phyloP scores from a whole-genome alignment of 2,888 invertebrate species.

The Actias luna region DNA sequence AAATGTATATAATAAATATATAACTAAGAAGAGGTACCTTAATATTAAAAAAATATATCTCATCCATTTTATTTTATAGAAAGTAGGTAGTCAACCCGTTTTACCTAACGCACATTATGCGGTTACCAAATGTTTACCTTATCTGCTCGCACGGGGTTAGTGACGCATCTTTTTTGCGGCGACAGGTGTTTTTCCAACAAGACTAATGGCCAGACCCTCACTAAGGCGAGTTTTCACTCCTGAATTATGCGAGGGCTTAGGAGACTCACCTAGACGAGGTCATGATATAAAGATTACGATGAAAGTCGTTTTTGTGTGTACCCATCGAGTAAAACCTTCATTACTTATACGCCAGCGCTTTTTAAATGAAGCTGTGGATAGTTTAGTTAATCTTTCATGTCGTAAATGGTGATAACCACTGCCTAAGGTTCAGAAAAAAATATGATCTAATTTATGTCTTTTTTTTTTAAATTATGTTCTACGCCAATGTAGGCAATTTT shows the following conservation, averaged over 20 bases:
- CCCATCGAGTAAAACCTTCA: constrained; percentile 18
- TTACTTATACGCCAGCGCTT: constrained; percentile 5
- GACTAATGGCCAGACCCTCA: constrained; percentile 35
- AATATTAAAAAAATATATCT: neutral
- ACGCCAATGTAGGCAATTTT: too few relatives aligned
- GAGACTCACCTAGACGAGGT: constrained; percentile 26
- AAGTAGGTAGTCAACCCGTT: neutral
- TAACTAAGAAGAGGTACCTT: too few relatives aligned
- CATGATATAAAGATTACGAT: constrained; percentile 28
- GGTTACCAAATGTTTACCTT: constrained; percentile 26
- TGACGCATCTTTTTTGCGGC: constrained; percentile 26
- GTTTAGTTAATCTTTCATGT: neutral
- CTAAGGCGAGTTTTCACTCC: constrained; percentile 38
- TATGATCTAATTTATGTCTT: too few relatives aligned
- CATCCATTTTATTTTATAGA: neutral
- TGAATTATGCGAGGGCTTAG: constrained; percentile 45
- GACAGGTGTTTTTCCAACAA: constrained; percentile 42
- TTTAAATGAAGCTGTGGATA: neutral
- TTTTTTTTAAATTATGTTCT: too few relatives aligned
- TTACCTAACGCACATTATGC: neutral
- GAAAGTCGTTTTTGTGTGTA: constrained; percentile 28
- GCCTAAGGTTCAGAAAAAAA: too few relatives aligned
- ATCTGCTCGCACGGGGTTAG: constrained; percentile 16
- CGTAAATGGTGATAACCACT: neutral
- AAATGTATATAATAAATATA: too few relatives aligned